Conservation (phyloP, 1,140 invertebrate species). For the Drosophila kikkawai region DNA sequence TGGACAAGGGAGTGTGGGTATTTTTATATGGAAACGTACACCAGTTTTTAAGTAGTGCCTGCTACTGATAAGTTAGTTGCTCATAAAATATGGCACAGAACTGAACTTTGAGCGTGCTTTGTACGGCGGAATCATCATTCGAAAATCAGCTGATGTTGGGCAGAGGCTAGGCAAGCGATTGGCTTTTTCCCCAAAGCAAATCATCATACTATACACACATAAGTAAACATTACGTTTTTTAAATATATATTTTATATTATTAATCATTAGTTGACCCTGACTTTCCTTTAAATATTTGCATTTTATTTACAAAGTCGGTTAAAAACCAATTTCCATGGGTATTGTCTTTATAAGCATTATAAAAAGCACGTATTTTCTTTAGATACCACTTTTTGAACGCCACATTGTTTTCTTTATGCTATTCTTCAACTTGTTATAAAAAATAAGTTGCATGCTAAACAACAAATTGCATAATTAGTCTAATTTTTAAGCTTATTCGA, state of each 20-base stretch:
- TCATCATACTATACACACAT: not conserved
- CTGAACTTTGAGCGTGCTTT: slow-evolving; percentile 60
- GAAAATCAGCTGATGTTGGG: slow-evolving; percentile 49
- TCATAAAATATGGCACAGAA: slow-evolving; percentile 51
- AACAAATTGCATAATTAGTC: not conserved
- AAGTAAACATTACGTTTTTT: not conserved
- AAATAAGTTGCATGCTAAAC: not conserved
- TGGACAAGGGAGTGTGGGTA: slow-evolving; percentile 9
- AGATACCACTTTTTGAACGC: not conserved
- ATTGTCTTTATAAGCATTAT: not conserved
- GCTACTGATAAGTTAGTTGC: slow-evolving; percentile 64
- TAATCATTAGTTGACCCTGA: not conserved
- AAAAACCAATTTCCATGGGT: not conserved
- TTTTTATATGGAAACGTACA: slow-evolving; percentile 46
- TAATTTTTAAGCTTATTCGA: not conserved
- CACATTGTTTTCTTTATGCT: not conserved
- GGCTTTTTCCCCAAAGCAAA: not conserved
- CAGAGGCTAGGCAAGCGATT: not conserved
- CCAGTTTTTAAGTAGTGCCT: slow-evolving; percentile 41
- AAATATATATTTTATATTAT: not conserved
- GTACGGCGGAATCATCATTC: slow-evolving; percentile 32
- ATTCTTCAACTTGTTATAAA: not conserved
- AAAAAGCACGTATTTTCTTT: slow-evolving; percentile 7
- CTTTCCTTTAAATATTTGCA: not conserved
- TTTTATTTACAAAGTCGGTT: not conserved